Evolutionary conservation across 2,113 vertebrate genomes (phyloP), one percentile per base, ranked within the genome.

Genomic region (Onychostoma macrolepis): DNA sequence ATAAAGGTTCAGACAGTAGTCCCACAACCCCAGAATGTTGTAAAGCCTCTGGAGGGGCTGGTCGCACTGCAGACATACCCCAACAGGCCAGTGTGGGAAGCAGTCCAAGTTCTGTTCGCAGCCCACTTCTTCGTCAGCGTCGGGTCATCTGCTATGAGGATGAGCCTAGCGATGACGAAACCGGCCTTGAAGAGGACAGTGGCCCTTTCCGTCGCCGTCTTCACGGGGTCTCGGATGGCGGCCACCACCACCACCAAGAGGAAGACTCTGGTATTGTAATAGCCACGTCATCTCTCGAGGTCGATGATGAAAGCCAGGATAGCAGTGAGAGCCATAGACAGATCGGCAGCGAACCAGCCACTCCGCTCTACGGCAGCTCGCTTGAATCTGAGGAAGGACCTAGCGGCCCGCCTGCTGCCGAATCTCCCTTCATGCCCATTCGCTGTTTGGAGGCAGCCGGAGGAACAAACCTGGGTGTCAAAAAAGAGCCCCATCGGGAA

Each of bases 121-220:
- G 96, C 89, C 97, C 97, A 1, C 96, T 98, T 15, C 95, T 96
- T 48, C 95, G 96, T 0, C 98, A 99, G 92, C 93, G 94, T 0
- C 94, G 91, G 24, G 93, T 99, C 30, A 92, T 95, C 80, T 96
- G 96, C 92, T 96, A 94, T 0, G 96, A 98, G 0, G 93, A 96
- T 1, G 90, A 95, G 0, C 93, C 94, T 0, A 94, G 91, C 63
- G 96, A 97, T 0, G 95, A 97, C 0, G 95, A 97, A 0, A 95
- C 95, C 0, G 94, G 93, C 0, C 96, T 95, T 12, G 87, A 92
- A 87, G 91, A 24, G 13, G 92, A 89, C 87, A 10, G 38, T 0
- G 65, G 75, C 19, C 43, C 78, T 11, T 94, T 93, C 17, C 88
- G 91, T 36, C 92, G 92, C 15, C 30, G 56, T 5, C 80, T 88